Base-by-base conservation (phyloP, 2,888 invertebrate species). In the Phanerotoma sp. region DNA sequence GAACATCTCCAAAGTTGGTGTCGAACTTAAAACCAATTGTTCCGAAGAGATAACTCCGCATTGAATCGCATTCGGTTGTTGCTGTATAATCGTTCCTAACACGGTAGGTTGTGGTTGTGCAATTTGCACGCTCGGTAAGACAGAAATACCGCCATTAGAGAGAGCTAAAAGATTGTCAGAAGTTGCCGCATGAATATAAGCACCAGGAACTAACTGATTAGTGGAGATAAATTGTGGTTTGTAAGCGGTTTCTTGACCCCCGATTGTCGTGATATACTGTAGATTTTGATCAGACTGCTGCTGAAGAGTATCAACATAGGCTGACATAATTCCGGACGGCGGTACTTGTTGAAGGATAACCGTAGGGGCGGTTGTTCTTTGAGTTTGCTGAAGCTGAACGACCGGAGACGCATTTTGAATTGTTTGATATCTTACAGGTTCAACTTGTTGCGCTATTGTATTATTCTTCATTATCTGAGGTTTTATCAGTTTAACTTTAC, bases 241-340 rank as follows among this genome's bases (percentile, higher is more conserved):
- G 51, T 68, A 71, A 4, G 68, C 61, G 0, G 66, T 33, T 15
- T 76, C 75, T 3, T 73, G 72, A 5, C 86, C 84, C 0, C 84
- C 82, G 56, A 87, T 83, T 0, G 89, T 84, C 9, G 89, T 84
- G 41, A 91, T 86, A 66, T 90, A 91, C 67, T 91, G 91, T 75
- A 90, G 80, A 70, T 86, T 87, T 71, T 86, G 86, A 54, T 84
- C 84, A 52, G 86, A 83, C 62, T 86, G 85, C 66, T 87, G 87
- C 46, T 87, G 86, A 62, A 86, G 80, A 1, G 86, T 82, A 68
- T 88, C 87, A 3, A 88, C 84, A 74, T 86, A 87, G 1, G 78
- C 71, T 2, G 86, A 84, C 80, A 85, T 81, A 33, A 84, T 79
- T 51, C 82, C 83, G 52, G 84, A 82, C 5, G 78, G 75, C 3